Evolutionary conservation across 92 coral and sea anemone genomes (phyloP), one percentile per base, ranked within the genome.

Genomic region (Actinernus sp.): DNA sequence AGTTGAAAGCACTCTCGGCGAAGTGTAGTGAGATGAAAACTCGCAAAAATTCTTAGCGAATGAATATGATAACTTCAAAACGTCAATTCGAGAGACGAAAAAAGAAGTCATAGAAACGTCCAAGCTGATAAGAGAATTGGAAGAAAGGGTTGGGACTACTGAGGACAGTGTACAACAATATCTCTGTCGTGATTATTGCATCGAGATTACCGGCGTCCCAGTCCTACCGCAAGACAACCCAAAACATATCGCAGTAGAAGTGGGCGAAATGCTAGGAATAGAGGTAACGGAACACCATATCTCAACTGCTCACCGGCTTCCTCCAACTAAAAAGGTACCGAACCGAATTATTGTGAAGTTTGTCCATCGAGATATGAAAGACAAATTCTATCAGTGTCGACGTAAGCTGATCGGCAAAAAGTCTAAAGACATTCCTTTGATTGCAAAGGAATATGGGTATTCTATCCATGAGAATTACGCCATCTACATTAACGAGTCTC

Each of bases 301-400:
- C n/a, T n/a, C n/a, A n/a, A n/a, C n/a, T n/a, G n/a, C n/a, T n/a
- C n/a, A n/a, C n/a, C n/a, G n/a, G n/a, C n/a, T n/a, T n/a, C n/a
- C n/a, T n/a, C n/a, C n/a, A n/a, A n/a, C n/a, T n/a, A n/a, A n/a
- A n/a, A n/a, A n/a, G n/a, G n/a, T n/a, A n/a, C n/a, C n/a, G n/a
- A n/a, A 55, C 36, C 61, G 52, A 36, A 55, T 55, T 55, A 20
- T 55, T 23, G 61, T 55, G 14, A 55, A 55, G 61, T 55, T n/a
- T 55, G 43, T 24, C 3, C 51, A 55, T n/a, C 11, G 36, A 55
- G 61, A 55, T 41, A 55, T 55, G 41, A 55, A 41, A 23, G 61
- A 55, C 28, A 41, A 36, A 3, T 55, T 24, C 32, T 55, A 55
- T 23, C n/a, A n/a, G n/a, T n/a, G n/a, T n/a, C n/a, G 32, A 4